Percentiles rank a stretch among this genome's conserved stretches.
Evolutionary conservation across 2,888 invertebrate genomes (phyloP).

Genomic region (Scaptomyza tumidula): DNA sequence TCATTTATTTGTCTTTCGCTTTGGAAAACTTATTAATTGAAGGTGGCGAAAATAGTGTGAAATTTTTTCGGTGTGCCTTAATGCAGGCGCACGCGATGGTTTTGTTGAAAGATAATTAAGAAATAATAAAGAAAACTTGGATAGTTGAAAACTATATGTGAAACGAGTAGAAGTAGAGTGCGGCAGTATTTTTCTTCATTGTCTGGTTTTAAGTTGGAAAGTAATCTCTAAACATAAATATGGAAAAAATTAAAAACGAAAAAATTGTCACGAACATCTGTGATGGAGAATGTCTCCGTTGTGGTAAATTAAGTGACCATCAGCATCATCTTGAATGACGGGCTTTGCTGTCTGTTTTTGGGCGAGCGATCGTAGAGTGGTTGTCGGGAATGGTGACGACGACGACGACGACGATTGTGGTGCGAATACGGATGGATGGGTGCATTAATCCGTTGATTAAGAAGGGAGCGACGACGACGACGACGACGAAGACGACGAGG

Average conservation of each 20-base stretch:
- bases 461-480: conserved; percentile 34
- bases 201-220: conserved; percentile 32
- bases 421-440: conserved; percentile 37
- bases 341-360: conserved; percentile 86
- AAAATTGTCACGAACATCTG: conserved; percentile 98
- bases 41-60: conserved; percentile 43
- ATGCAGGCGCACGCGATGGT: conserved; percentile 25
- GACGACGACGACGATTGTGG: conserved; percentile 20
- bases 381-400: conserved; percentile 28
- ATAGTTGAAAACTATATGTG: conserved; percentile 61
- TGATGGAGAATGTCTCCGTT: conserved; percentile 99
- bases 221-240: conserved; percentile 71
- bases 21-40: conserved; percentile 37
- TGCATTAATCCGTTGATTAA: conserved; percentile 59
- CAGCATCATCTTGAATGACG: conserved; percentile 99
- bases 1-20: conserved; percentile 1
- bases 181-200: conserved; percentile 34
- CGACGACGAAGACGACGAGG: conserved; percentile 26
- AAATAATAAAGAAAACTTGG: conserved; percentile 68
- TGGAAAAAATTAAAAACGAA: conserved; percentile 82
- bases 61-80: conserved; percentile 20
- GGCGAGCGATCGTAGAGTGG: conserved; percentile 41
- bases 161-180: conserved; percentile 43
- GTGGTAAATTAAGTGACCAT: conserved; percentile 99
- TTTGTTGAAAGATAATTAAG: conserved; percentile 56